Percentiles rank a stretch among this genome's conserved stretches.
These are phyloP conservation scores for Drosophila sturtevanti DNA, from an alignment of 1,140 invertebrate genomes.

Conservation along the genomic window DNA sequence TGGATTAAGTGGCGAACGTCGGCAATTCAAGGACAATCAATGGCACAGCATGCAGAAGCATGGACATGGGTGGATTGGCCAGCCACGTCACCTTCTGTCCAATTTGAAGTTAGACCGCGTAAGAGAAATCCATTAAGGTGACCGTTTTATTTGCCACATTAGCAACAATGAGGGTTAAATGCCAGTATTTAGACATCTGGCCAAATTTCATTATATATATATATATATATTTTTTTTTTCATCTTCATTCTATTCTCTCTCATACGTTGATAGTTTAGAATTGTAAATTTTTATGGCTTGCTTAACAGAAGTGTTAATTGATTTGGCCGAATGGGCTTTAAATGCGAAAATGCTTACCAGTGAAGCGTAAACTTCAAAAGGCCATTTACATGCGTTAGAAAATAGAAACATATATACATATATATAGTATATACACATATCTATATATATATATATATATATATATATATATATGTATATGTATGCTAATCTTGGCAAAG, in stretches of 20 bases:
- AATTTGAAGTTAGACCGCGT: conserved; percentile 77
- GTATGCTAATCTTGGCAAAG: conserved; percentile 60
- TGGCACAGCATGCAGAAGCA: conserved; percentile 59
- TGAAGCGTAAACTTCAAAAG: conserved; percentile 53
- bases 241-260: conserved; percentile 11
- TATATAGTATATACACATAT: no score
- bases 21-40: conserved; percentile 76
- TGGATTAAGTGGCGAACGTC: conserved; percentile 78
- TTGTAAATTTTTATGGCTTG: conserved; percentile 46
- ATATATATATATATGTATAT: background rate
- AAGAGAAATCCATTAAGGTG: conserved; percentile 79
- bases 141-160: conserved; percentile 78
- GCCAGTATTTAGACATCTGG: conserved; percentile 77
- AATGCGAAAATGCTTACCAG: conserved; percentile 11
- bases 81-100: conserved; percentile 67
- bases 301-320: conserved; percentile 76
- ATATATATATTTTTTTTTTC: no score
- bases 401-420: background rate
- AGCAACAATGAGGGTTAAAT: conserved; percentile 75
- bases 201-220: no score
- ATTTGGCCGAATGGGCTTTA: conserved; percentile 14
- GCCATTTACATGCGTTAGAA: conserved; percentile 9
- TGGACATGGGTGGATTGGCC: conserved; percentile 11
- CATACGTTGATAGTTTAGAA: conserved; percentile 26
- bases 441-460: no score